Evolutionary conservation across 2,797 vertebrate species (phyloP).

Genomic region (Phalloptychus januarius): DNA sequence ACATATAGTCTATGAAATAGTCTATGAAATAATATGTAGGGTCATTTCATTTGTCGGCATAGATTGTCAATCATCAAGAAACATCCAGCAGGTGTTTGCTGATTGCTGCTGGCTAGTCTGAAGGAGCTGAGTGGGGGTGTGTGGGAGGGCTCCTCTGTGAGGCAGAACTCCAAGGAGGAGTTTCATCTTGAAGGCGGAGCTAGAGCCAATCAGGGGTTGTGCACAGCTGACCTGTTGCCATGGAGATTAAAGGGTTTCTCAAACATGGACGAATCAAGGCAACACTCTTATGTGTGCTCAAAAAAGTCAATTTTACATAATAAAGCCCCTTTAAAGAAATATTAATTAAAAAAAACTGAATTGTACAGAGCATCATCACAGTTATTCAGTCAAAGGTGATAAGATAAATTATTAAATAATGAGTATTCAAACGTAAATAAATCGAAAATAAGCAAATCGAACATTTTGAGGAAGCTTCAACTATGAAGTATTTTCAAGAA

Average conservation of each 20-base stretch:
- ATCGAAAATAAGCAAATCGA: not conserved
- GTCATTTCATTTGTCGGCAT: not conserved
- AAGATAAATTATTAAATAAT: not conserved
- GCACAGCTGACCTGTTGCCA: no score
- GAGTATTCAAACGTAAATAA: not conserved
- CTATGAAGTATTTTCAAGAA: not conserved
- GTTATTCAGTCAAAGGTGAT: not conserved
- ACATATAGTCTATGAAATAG: no score
- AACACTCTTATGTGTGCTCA: no score
- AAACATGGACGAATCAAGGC: no score
- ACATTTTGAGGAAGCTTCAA: not conserved
- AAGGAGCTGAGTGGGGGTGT: no score
- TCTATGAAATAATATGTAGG: not conserved
- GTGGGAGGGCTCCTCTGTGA: no score
- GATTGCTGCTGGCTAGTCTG: no score
- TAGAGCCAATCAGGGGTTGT: no score
- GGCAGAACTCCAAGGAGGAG: no score
- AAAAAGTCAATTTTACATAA: no score
- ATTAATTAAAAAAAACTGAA: not conserved
- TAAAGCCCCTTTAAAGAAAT: not conserved
- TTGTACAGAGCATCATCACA: not conserved
- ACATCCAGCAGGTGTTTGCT: not conserved
- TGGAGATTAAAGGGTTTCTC: no score
- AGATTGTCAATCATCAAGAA: not conserved
- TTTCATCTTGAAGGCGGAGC: no score